Base-by-base conservation (phyloP, 2,113 vertebrate genomes). In the Oxygymnocypris stewartii region DNA sequence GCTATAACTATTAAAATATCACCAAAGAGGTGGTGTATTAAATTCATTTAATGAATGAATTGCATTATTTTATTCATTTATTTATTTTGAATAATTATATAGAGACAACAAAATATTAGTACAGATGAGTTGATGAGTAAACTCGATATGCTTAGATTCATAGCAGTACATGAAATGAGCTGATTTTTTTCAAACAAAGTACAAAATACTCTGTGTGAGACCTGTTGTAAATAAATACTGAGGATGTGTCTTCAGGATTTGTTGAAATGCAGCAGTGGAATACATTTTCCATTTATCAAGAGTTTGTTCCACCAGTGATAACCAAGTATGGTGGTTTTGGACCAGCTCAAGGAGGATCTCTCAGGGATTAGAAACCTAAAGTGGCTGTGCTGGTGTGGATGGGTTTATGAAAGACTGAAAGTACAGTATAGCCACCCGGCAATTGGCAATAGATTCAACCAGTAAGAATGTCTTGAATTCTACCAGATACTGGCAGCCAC, bases 351-450 rank as follows among this genome's bases (percentile, higher is more conserved):
- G 44, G n/a, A 18, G 14, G 40, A 77, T 47, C 40, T 20, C 37
- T 49, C 49, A 18, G n/a, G 44, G 44, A 77, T 77, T 77, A 77
- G 74, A 51, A 77, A 77, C 25, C 44, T 77, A 77, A 77, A 77
- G 74, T 77, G 40, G 23, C 54, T 63, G n/a, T 6, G 37, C 54
- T 65, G 57, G 57, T 44, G 37, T 63, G 40, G 57, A 65, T 63
- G n/a, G 14, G 31, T 31, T 82, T 47, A 82, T 82, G 40, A 67
- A 47, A n/a, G 59, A 67, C n/a, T 65, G n/a, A 82, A 67, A 25
- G 40, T 73, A 73, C 28, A 67, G 25, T 73, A 42, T 13, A 67
- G 42, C 28, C 11, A 12, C 6, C 54, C 9, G 40, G 9, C 25
- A 44, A 20, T 23, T 61, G 42, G 7, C 16, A 67, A 67, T 49